Evolutionary conservation across 2,797 vertebrate species (phyloP).

Genomic region (Botia almorhae): DNA sequence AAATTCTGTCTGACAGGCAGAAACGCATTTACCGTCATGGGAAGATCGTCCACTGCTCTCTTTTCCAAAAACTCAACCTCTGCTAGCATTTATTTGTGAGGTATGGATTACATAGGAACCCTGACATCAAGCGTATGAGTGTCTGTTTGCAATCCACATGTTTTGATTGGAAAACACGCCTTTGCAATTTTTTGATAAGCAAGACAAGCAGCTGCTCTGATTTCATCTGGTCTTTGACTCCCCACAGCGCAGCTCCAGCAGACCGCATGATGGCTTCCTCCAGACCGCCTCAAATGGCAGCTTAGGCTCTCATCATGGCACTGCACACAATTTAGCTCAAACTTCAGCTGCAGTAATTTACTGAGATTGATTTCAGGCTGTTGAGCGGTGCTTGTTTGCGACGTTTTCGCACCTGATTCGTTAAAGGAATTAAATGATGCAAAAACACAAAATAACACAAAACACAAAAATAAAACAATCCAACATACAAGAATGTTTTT

Average conservation of each 20-base stretch:
- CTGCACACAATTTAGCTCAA: conserved; percentile 4
- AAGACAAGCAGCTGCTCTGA: conserved; percentile 29
- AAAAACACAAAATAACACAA: too few species aligned
- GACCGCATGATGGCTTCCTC: conserved; percentile 29
- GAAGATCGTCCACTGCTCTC: conserved; percentile 29
- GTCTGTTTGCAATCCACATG: conserved; percentile 55
- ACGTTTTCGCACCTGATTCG: background rate
- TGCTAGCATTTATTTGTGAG: conserved; percentile 39
- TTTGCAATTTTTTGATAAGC: conserved; percentile 54
- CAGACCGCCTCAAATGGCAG: conserved; percentile 25
- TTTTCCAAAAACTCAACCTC: conserved; percentile 21
- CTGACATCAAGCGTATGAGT: conserved; percentile 52
- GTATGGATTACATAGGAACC: conserved; percentile 54
- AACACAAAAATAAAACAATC: too few species aligned
- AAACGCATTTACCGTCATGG: background rate
- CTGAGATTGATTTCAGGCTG: background rate
- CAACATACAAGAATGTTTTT: background rate
- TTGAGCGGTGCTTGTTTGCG: background rate
- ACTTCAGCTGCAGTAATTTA: conserved; percentile 20
- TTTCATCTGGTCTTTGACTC: conserved; percentile 37
- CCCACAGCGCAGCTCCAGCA: conserved; percentile 7
- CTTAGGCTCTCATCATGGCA: conserved; percentile 8
- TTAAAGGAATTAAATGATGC: background rate
- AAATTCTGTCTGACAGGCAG: conserved; percentile 46
- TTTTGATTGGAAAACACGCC: conserved; percentile 55